Percentiles rank a stretch among this genome's conserved stretches.
phyloP scores from a whole-genome alignment of 2,797 vertebrate genomes.

The Atherinosoma microstoma region DNA sequence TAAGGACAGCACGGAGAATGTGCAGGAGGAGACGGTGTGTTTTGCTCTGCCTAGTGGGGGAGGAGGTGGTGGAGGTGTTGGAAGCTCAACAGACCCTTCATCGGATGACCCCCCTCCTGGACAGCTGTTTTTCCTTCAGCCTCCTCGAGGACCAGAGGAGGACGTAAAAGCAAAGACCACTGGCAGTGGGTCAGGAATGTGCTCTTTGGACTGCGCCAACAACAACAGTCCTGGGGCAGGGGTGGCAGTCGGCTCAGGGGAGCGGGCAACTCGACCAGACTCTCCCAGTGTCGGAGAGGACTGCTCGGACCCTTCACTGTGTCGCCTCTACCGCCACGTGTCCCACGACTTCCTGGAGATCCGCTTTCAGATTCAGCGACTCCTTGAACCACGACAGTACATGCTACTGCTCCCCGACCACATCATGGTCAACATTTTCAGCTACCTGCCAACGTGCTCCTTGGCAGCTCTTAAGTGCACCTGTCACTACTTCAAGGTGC shows the following conservation, averaged over 20 bases:
- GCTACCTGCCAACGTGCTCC: constrained; percentile 90
- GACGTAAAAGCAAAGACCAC: constrained; percentile 59
- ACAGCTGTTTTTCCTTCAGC: constrained; percentile 91
- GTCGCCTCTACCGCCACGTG: constrained; percentile 94
- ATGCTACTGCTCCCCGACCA: constrained; percentile 95
- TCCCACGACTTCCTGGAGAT: constrained; percentile 97
- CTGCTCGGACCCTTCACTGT: constrained; percentile 87
- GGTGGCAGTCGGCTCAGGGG: constrained; percentile 41
- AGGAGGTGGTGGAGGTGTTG: constrained; percentile 52
- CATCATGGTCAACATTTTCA: constrained; percentile 94
- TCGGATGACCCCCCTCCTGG: constrained; percentile 91
- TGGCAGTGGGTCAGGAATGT: constrained; percentile 66
- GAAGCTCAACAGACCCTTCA: constrained; percentile 73
- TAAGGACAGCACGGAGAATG: constrained; percentile 92
- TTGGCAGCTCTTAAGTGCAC: constrained; percentile 96
- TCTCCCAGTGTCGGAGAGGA: constrained; percentile 73
- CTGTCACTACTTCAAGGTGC: constrained; percentile 91
- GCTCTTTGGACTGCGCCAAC: constrained; percentile 82
- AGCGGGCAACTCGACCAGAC: constrained; percentile 68
- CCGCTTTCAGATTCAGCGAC: constrained; percentile 95
- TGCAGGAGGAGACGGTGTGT: constrained; percentile 92
- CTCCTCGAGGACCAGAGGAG: constrained; percentile 75
- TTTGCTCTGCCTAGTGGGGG: constrained; percentile 78
- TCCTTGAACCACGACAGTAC: constrained; percentile 95
- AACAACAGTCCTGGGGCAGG: constrained; percentile 64